Conservation (phyloP, 2,113 vertebrate species). For the Corydoras sp. region DNA sequence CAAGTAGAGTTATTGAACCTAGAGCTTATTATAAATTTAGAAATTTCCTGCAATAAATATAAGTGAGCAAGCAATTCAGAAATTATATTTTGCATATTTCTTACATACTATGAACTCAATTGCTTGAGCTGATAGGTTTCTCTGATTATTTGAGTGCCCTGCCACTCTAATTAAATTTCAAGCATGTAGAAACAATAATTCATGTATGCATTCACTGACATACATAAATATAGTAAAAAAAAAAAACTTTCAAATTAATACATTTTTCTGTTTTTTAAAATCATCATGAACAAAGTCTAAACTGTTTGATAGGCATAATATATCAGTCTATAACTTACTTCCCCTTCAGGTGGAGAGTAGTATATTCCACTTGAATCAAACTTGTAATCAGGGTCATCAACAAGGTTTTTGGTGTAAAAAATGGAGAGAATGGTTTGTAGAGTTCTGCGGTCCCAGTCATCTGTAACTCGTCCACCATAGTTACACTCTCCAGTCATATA, state of each 20-base stretch:
- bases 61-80: background rate
- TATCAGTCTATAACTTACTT: slow-evolving; percentile 54
- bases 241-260: background rate
- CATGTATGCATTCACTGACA: background rate
- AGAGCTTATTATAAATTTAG: slow-evolving; percentile 59
- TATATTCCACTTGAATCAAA: slow-evolving; percentile 81
- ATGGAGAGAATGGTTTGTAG: slow-evolving; percentile 73
- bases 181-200: no score
- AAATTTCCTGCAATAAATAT: slow-evolving; percentile 40
- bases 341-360: slow-evolving; percentile 65
- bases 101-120: slow-evolving; percentile 8
- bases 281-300: background rate
- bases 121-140: background rate
- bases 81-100: slow-evolving; percentile 25
- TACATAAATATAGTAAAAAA: background rate
- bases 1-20: slow-evolving; percentile 56
- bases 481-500: slow-evolving; percentile 84
- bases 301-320: background rate
- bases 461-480: slow-evolving; percentile 78
- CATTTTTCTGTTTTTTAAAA: background rate
- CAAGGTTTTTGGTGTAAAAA: slow-evolving; percentile 66
- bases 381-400: slow-evolving; percentile 61
- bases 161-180: no score
- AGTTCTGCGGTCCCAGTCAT: slow-evolving; percentile 77
- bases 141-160: background rate